Percentiles rank a stretch among this genome's conserved stretches.
Conservation (phyloP, 2,113 vertebrate species). For the Saguinus midas region DNA sequence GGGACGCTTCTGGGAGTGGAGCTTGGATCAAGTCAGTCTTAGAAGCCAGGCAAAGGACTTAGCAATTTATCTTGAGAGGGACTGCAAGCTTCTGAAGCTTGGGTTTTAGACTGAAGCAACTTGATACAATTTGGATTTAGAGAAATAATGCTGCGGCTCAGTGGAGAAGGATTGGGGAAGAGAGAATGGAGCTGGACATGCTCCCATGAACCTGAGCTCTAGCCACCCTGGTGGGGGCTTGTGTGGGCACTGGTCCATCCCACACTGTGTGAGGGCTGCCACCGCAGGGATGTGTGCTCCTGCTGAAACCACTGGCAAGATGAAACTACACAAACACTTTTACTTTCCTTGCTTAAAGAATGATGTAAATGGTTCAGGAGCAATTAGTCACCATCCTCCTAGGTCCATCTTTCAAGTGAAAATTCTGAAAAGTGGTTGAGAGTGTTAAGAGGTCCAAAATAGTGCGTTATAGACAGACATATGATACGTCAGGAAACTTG, state of each 20-base stretch:
- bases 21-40: background rate
- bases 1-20: background rate
- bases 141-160: background rate
- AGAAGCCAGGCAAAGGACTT: background rate
- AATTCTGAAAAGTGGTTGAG: background rate
- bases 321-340: background rate
- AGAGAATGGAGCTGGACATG: accelerated
- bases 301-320: background rate
- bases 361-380: background rate
- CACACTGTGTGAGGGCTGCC: accelerated
- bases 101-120: background rate
- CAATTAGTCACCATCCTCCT: background rate
- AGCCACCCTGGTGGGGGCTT: too few relatives aligned
- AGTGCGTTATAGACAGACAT: background rate
- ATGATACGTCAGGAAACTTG: background rate
- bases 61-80: background rate
- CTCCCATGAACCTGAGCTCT: background rate
- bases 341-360: background rate
- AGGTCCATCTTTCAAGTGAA: background rate
- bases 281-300: too few relatives aligned
- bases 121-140: background rate
- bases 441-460: background rate
- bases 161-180: background rate
- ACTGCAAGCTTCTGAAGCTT: background rate
- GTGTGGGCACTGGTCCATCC: accelerated